Evolutionary conservation across 1,140 invertebrate species (phyloP).

Genomic region (Scylla paramamosain): DNA sequence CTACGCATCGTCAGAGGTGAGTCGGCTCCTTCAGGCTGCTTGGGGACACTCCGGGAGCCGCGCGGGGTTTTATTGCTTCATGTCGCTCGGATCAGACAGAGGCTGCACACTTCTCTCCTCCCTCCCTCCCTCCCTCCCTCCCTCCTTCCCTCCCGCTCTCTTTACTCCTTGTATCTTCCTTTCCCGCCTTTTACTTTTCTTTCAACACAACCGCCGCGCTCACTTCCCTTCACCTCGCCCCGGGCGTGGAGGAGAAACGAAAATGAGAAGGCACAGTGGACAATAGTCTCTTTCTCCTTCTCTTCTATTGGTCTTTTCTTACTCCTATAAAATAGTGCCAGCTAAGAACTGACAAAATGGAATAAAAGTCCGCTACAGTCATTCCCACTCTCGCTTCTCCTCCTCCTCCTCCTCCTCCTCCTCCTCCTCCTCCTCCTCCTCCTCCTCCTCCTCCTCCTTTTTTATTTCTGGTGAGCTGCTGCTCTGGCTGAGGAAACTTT

Average conservation of each 20-base stretch:
- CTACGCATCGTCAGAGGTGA: constrained; percentile 74
- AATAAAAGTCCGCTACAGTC: background rate
- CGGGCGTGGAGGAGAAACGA: too few relatives aligned
- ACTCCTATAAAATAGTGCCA: too few relatives aligned
- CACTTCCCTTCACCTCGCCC: background rate
- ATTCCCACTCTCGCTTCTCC: background rate
- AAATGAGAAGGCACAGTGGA: too few relatives aligned
- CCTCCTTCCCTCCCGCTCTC: background rate
- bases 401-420: background rate
- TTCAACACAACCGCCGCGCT: background rate
- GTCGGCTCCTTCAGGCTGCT: background rate
- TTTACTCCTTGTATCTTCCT: background rate
- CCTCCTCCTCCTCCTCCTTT: constrained; percentile 5
- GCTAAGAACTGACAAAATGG: too few relatives aligned
- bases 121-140: background rate
- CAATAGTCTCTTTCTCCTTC: too few relatives aligned
- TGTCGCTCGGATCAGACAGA: background rate
- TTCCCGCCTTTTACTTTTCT: background rate
- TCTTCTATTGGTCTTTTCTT: too few relatives aligned
- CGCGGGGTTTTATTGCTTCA: constrained; percentile 1
- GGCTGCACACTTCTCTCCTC: background rate
- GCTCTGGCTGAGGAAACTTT: background rate
- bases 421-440: background rate
- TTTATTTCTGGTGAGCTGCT: too few relatives aligned
- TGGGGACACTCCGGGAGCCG: background rate